phyloP scores from a whole-genome alignment of 2,113 vertebrate species.

The Oplegnathus fasciatus region DNA sequence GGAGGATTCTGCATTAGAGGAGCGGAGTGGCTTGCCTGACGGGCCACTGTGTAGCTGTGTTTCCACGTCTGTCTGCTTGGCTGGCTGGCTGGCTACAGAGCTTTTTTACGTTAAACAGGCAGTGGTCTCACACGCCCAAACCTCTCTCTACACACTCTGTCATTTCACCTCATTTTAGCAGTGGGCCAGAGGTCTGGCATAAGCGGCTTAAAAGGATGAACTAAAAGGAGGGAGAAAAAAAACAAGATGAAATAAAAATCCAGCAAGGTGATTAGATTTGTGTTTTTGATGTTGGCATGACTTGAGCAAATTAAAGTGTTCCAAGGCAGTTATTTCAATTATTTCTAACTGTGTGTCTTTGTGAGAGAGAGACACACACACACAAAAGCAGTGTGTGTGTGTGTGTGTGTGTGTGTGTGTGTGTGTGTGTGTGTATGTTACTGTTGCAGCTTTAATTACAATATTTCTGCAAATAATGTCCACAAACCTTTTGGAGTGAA shows the following conservation, averaged over 20 bases:
- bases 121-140: slow-evolving; percentile 55
- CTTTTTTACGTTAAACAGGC: slow-evolving; percentile 70
- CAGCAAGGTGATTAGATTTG: slow-evolving; percentile 52
- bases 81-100: slow-evolving; percentile 44
- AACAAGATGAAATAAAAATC: slow-evolving; percentile 2
- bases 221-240: slow-evolving; percentile 18
- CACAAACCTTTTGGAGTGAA: neutral
- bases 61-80: slow-evolving; percentile 55
- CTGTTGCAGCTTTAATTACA: slow-evolving; percentile 11
- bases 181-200: slow-evolving; percentile 44
- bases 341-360: neutral
- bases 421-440: neutral
- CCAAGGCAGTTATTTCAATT: slow-evolving; percentile 6
- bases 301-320: slow-evolving; percentile 36
- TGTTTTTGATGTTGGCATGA: slow-evolving; percentile 13
- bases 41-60: slow-evolving; percentile 26
- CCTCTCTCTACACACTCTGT: slow-evolving; percentile 59
- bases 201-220: slow-evolving; percentile 67
- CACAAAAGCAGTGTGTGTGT: neutral
- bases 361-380: neutral
- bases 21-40: slow-evolving; percentile 24
- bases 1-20: slow-evolving; percentile 47
- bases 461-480: neutral
- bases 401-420: neutral
- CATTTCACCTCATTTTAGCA: slow-evolving; percentile 69